Evolutionary conservation across 2,888 invertebrate genomes (phyloP).

Genomic region (Caenorhabditis afra): DNA sequence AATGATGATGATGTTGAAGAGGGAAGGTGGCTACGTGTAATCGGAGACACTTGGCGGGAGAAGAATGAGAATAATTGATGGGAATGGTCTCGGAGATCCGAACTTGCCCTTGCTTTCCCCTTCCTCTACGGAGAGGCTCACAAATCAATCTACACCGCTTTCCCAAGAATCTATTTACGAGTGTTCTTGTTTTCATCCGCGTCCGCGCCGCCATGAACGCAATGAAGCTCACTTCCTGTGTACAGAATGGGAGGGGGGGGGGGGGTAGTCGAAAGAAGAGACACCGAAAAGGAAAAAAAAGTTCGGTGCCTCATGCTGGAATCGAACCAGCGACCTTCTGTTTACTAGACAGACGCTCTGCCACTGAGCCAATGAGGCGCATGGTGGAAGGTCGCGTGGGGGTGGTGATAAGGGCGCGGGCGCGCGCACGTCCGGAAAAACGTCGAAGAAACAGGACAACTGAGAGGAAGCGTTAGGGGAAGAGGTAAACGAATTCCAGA

Average conservation of each 20-base stretch:
- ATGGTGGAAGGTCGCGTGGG: background rate
- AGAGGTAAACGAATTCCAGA: background rate
- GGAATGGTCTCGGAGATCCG: constrained; percentile 26
- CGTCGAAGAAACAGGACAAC: background rate
- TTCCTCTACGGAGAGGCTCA: too few species aligned
- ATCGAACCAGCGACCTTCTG: constrained; percentile 80
- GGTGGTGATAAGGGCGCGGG: too few species aligned
- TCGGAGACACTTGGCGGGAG: constrained; percentile 36
- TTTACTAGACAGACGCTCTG: constrained; percentile 80
- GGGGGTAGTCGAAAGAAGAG: background rate
- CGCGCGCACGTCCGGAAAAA: background rate
- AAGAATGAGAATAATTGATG: constrained; percentile 46
- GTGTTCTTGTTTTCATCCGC: too few species aligned
- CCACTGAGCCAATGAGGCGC: constrained; percentile 79
- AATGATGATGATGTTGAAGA: constrained; percentile 13
- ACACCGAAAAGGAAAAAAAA: constrained; percentile 11
- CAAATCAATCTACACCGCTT: constrained; percentile 5
- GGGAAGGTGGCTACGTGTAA: constrained; percentile 37
- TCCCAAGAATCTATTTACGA: too few species aligned
- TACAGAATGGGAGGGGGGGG: background rate
- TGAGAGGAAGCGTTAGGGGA: background rate
- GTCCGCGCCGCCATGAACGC: too few species aligned
- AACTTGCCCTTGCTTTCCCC: too few species aligned
- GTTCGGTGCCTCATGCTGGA: constrained; percentile 77
- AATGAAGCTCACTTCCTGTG: constrained; percentile 10